These are phyloP conservation scores for Paramuricea clavata DNA, from an alignment of 92 coral and sea anemone species.

Conservation along the genomic window DNA sequence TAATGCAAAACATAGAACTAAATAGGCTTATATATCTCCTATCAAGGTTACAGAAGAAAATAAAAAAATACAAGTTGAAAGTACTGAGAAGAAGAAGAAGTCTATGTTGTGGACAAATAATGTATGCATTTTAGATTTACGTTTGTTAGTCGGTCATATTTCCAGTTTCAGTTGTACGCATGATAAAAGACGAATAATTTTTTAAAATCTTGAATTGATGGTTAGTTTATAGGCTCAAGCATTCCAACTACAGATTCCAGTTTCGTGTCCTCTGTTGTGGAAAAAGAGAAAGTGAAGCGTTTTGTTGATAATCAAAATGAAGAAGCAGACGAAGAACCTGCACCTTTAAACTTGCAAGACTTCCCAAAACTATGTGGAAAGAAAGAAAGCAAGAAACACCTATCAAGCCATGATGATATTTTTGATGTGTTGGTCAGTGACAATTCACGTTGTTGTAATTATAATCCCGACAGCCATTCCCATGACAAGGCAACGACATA, in stretches of 20 bases:
- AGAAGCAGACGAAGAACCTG: conserved; percentile 15
- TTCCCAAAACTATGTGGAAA: neutral
- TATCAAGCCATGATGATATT: neutral
- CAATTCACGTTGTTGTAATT: no score
- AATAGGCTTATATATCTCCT: neutral
- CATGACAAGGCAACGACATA: neutral
- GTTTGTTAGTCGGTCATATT: neutral
- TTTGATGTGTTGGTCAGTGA: neutral
- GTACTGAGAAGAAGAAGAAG: neutral
- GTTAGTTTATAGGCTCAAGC: conserved; percentile 22
- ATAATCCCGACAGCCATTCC: no score
- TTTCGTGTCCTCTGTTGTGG: neutral
- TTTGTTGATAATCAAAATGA: neutral
- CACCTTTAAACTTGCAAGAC: conserved; percentile 5
- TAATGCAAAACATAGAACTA: neutral
- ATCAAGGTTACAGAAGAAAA: conserved; percentile 10
- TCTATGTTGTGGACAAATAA: conserved; percentile 6
- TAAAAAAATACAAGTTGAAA: neutral
- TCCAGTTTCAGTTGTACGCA: neutral
- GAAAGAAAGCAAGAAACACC: neutral
- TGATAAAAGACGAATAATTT: neutral
- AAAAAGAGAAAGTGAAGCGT: neutral
- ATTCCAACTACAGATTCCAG: conserved; percentile 11
- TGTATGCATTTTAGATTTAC: neutral
- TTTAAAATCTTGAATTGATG: neutral